Evolutionary conservation across 2,797 vertebrate genomes (phyloP), one percentile per base, ranked within the genome.

Genomic region (Melanotaenia parkinsoni): DNA sequence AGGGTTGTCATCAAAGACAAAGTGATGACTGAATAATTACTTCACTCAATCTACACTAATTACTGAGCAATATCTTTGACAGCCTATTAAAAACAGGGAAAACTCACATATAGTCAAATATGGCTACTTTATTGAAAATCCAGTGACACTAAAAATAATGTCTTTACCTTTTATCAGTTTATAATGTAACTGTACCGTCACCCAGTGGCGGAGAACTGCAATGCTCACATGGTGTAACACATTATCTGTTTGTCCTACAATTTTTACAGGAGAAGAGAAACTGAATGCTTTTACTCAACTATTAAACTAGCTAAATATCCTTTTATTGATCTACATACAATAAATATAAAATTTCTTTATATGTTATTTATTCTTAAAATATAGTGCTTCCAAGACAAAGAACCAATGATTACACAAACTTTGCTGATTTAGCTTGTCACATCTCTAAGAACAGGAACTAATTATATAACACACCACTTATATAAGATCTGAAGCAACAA

Each of bases 401-500:
- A 68, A 62, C 47, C 4, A 13, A 0, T 37, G 67, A 50, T 43
- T 43, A 43, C 40, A 43, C 38, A 40, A 40, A 40, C 40, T n/a
- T 62, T 70, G 81, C 70, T 73, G 65, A 75, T 77, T 32, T 71
- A 43, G 5, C 40, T 43, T 43, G 32, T 65, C 59, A 65, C 77
- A 76, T 64, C 1, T 83, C 69, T 70, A 56, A 33, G 45, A 82
- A 30, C 14, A 43, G 40, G 3, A 4, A 33, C 73, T 70, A 82
- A 85, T 84, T 71, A 79, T 73, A 74, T 62, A 83, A 9, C 54
- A 7, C 35, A 30, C 13, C 32, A 50, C 60, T 83, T 74, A 64
- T 64, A 65, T 50, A 60, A 85, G 77, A 84, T 82, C 69, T 76
- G 43, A 63, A 81, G 64, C 67, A 81, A 70, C 77, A 33, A 38